These are phyloP conservation scores for Antedon mediterranea DNA, from an alignment of 53 echinoderm and acorn worm species.

Conservation along the genomic window DNA sequence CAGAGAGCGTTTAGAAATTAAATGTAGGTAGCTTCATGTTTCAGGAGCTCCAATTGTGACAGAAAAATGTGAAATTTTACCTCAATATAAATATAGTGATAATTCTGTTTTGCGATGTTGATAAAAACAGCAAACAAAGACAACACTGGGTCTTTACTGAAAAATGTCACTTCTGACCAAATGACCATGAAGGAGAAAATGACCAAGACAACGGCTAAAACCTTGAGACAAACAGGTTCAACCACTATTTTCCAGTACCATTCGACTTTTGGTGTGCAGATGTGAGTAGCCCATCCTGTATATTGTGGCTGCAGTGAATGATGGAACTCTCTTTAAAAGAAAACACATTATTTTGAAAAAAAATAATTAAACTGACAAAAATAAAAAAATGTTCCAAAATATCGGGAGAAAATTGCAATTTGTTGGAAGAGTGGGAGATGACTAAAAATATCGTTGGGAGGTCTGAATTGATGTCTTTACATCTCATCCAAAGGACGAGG, in stretches of 20 bases:
- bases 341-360: neutral
- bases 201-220: slow-evolving; percentile 40
- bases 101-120: slow-evolving; percentile 50
- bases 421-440: too few species aligned
- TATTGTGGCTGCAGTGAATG: slow-evolving; percentile 78
- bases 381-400: too few species aligned
- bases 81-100: slow-evolving; percentile 92
- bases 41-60: too few species aligned
- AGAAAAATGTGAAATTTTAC: slow-evolving; percentile 21
- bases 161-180: slow-evolving; percentile 99
- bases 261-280: slow-evolving; percentile 81
- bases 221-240: slow-evolving; percentile 60
- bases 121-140: slow-evolving; percentile 87
- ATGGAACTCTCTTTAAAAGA: slow-evolving; percentile 39
- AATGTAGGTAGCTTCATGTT: too few species aligned
- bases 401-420: too few species aligned
- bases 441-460: neutral
- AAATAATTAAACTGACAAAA: neutral
- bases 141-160: slow-evolving; percentile 68
- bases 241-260: slow-evolving; percentile 91
- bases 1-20: too few species aligned
- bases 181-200: slow-evolving; percentile 82
- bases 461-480: neutral
- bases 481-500: too few species aligned
- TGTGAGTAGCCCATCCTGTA: slow-evolving; percentile 36